Evolutionary conservation across 2,113 vertebrate species (phyloP).

Genomic region (Martes martes): DNA sequence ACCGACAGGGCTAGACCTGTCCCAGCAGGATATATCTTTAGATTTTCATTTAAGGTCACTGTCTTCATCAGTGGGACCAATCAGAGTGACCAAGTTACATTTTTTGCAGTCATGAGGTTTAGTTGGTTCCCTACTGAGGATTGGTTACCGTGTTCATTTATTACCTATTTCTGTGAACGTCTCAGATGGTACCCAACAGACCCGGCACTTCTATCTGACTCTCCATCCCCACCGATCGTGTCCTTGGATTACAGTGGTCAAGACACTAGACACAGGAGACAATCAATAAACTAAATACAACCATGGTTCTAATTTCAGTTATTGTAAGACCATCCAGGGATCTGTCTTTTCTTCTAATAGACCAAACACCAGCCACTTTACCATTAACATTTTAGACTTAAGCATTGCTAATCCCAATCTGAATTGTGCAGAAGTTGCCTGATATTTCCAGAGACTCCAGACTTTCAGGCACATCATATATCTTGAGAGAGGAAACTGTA

Average conservation of each 20-base stretch:
- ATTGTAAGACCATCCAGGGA: background rate
- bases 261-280: background rate
- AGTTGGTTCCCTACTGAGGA: background rate
- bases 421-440: background rate
- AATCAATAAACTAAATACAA: background rate
- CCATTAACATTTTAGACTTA: background rate
- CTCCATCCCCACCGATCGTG: background rate
- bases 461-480: background rate
- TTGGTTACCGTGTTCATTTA: background rate
- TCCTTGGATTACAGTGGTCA: background rate
- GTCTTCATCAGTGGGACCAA: background rate
- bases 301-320: background rate
- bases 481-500: background rate
- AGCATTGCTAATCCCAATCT: background rate
- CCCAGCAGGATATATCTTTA: background rate
- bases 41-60: background rate
- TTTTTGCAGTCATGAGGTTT: background rate
- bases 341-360: background rate
- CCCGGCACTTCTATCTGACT: background rate
- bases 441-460: background rate
- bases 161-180: background rate
- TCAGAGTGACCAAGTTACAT: background rate
- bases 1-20: background rate
- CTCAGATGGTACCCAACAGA: background rate
- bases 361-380: background rate